phyloP scores from a whole-genome alignment of 2,888 invertebrate species.

The Caenorhabditis macrosperma region DNA sequence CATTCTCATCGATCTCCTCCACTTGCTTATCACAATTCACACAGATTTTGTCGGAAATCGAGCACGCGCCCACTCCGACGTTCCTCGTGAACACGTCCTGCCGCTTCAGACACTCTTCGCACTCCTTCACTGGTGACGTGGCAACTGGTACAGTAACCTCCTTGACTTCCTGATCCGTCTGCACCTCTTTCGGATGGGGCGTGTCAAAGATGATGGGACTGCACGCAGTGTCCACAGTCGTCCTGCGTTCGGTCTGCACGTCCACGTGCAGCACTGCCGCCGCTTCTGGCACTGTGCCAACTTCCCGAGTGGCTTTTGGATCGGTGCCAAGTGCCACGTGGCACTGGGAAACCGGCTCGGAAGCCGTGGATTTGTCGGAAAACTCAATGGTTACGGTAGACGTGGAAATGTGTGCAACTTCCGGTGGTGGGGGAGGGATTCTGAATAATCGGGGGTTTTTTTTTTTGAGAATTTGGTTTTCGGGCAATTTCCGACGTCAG shows the following conservation, averaged over 20 bases:
- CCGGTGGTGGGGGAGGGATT: slow-evolving; percentile 53
- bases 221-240: slow-evolving; percentile 48
- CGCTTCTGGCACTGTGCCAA: slow-evolving; percentile 28
- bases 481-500: background rate
- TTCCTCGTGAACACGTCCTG: slow-evolving; percentile 63
- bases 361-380: slow-evolving; percentile 27
- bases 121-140: slow-evolving; percentile 15
- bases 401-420: slow-evolving; percentile 20
- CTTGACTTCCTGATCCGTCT: background rate
- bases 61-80: slow-evolving; percentile 67
- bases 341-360: slow-evolving; percentile 5
- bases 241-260: slow-evolving; percentile 28
- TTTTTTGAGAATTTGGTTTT: background rate
- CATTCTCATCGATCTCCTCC: slow-evolving; percentile 68
- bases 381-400: slow-evolving; percentile 28
- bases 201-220: slow-evolving; percentile 57
- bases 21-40: slow-evolving; percentile 62
- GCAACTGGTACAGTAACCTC: slow-evolving; percentile 5
- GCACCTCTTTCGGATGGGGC: background rate
- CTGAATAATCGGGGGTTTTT: too few relatives aligned
- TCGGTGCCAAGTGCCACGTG: slow-evolving; percentile 55
- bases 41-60: slow-evolving; percentile 65
- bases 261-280: slow-evolving; percentile 9
- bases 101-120: slow-evolving; percentile 52
- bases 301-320: slow-evolving; percentile 18